These are phyloP conservation scores for Cyanoliseus patagonus DNA, from an alignment of 2,113 vertebrate genomes.

Conservation along the genomic window DNA sequence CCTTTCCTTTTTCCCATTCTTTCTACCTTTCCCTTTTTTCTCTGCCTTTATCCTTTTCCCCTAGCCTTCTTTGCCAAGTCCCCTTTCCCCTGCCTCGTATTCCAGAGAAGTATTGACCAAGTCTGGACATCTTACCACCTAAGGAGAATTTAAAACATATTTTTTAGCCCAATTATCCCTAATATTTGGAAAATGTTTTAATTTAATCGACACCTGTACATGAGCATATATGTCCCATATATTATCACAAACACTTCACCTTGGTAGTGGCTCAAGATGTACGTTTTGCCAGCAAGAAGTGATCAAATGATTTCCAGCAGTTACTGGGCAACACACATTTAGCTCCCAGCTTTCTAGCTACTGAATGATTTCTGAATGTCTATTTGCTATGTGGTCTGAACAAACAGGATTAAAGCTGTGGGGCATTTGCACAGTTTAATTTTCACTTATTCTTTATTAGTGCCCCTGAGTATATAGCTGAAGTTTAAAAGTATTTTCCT, in stretches of 20 bases:
- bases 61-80: background rate
- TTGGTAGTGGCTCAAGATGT: background rate
- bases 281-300: background rate
- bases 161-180: background rate
- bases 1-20: background rate
- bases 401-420: background rate
- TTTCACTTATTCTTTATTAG: background rate
- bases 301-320: background rate
- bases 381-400: background rate
- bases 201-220: background rate
- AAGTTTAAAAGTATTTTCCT: background rate
- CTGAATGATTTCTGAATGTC: background rate
- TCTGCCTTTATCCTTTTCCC: background rate
- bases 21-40: background rate
- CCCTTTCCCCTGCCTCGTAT: rapidly evolving
- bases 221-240: background rate
- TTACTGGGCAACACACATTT: background rate
- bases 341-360: background rate
- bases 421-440: background rate
- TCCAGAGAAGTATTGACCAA: background rate
- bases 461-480: background rate
- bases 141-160: background rate
- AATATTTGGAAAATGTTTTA: background rate
- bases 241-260: rapidly evolving
- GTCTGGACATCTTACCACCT: background rate